Conservation (phyloP, 2,797 vertebrate genomes). For the Melanotaenia maccullochi region DNA sequence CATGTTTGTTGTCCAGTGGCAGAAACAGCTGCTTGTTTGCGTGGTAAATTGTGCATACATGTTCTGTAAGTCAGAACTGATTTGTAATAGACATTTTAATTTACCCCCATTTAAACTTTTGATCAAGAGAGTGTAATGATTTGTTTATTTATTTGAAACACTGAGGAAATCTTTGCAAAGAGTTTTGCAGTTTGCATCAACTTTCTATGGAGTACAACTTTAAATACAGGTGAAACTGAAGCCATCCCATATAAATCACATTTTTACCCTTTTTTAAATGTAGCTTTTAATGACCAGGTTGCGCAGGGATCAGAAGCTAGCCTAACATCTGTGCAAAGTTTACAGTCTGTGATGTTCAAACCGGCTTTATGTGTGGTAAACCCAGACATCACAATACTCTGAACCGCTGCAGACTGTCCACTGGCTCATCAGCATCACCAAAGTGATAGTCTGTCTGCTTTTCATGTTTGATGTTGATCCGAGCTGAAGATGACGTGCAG, state of each 20-base stretch:
- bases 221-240: background rate
- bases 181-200: background rate
- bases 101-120: too few species aligned
- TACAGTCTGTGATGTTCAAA: background rate
- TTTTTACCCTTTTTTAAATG: background rate
- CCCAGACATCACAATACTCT: background rate
- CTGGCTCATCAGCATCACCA: background rate
- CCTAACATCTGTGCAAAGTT: background rate
- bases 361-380: background rate
- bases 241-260: too few species aligned
- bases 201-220: background rate
- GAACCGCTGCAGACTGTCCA: background rate
- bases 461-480: conserved; percentile 26
- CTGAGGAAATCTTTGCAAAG: background rate
- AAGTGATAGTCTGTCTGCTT: background rate
- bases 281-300: background rate
- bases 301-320: background rate
- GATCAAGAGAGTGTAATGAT: background rate
- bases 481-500: conserved; percentile 10
- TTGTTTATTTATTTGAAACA: background rate
- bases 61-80: too few species aligned
- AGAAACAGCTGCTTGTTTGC: too few species aligned
- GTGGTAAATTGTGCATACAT: too few species aligned
- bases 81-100: too few species aligned
- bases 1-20: too few species aligned